A percentile compares a stretch with the other conserved stretches of the same genome.
These are phyloP conservation scores for Luehdorfia chinensis DNA, from an alignment of 1,140 invertebrate species.

Conservation along the genomic window DNA sequence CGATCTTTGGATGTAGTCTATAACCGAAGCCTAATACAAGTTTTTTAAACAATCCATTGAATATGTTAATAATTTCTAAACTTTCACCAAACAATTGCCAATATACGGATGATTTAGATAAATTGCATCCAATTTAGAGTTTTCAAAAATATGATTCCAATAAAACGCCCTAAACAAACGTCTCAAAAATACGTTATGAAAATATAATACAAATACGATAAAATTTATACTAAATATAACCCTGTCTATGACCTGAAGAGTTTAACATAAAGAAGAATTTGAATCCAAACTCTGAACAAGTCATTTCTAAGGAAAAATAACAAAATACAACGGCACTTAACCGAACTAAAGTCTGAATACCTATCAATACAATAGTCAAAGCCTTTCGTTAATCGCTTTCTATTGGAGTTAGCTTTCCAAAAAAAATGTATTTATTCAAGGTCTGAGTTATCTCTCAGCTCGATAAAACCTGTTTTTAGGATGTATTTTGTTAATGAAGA, in stretches of 20 bases:
- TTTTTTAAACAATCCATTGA: slow-evolving; percentile 19
- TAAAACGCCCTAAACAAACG: slow-evolving; percentile 73
- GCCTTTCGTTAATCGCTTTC: slow-evolving; percentile 16
- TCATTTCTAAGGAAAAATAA: slow-evolving; percentile 46
- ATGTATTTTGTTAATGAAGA: slow-evolving; percentile 3
- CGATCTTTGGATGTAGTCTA: slow-evolving; percentile 29
- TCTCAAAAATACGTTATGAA: slow-evolving; percentile 76
- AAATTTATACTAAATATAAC: slow-evolving; percentile 77
- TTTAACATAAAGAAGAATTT: slow-evolving; percentile 60
- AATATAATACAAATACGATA: slow-evolving; percentile 77
- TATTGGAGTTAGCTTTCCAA: slow-evolving; percentile 27
- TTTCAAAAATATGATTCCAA: slow-evolving; percentile 76
- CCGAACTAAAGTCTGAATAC: slow-evolving; percentile 22
- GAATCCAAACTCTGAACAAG: slow-evolving; percentile 66
- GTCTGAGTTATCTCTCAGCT: slow-evolving; percentile 60
- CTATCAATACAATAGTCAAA: slow-evolving; percentile 9
- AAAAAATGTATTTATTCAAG: slow-evolving; percentile 51
- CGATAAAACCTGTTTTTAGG: slow-evolving; percentile 44
- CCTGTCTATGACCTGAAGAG: slow-evolving; percentile 77
- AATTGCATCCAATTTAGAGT: slow-evolving; percentile 70
- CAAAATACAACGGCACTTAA: slow-evolving; percentile 22
- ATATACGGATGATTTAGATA: slow-evolving; percentile 64
- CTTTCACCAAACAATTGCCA: slow-evolving; percentile 38
- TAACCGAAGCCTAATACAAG: slow-evolving; percentile 24
- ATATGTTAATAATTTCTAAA: slow-evolving; percentile 33